Evolutionary conservation across 2,113 vertebrate genomes (phyloP).

Genomic region (Petaurus breviceps): DNA sequence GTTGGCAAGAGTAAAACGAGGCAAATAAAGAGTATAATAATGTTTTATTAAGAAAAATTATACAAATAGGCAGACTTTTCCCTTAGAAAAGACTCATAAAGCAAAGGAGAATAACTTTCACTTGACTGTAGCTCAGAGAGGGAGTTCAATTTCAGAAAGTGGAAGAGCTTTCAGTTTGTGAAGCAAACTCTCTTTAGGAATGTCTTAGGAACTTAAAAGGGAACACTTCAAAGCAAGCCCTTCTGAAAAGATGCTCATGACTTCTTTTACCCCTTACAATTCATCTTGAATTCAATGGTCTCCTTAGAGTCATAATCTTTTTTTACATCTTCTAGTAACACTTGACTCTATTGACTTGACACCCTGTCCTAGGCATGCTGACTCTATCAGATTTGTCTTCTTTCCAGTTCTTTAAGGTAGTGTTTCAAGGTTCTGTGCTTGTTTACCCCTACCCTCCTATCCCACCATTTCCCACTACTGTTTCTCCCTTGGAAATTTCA

Average conservation of each 20-base stretch:
- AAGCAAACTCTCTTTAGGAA: constrained; percentile 1
- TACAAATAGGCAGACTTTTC: not conserved
- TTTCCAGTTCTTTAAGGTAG: not conserved
- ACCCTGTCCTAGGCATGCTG: not conserved
- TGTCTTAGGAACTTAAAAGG: not conserved
- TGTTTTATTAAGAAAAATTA: not conserved
- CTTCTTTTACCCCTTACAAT: not conserved
- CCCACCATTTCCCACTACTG: not conserved
- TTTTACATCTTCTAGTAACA: not conserved
- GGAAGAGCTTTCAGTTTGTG: not conserved
- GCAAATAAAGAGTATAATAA: not conserved
- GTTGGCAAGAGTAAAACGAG: not conserved
- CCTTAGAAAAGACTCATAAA: not conserved
- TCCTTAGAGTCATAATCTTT: not conserved
- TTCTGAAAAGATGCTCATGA: not conserved
- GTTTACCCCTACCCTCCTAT: not conserved
- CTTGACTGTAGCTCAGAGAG: constrained; percentile 14
- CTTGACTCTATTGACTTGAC: not conserved
- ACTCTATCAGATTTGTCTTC: not conserved
- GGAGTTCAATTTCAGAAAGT: not conserved
- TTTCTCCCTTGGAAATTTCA: not conserved
- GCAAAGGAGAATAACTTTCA: not conserved
- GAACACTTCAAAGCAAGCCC: not conserved
- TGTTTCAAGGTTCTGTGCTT: not conserved
- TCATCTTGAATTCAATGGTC: not conserved